Evolutionary conservation across 2,797 vertebrate genomes (phyloP), one percentile per base, ranked within the genome.

Genomic region (Fundulus diaphanus): DNA sequence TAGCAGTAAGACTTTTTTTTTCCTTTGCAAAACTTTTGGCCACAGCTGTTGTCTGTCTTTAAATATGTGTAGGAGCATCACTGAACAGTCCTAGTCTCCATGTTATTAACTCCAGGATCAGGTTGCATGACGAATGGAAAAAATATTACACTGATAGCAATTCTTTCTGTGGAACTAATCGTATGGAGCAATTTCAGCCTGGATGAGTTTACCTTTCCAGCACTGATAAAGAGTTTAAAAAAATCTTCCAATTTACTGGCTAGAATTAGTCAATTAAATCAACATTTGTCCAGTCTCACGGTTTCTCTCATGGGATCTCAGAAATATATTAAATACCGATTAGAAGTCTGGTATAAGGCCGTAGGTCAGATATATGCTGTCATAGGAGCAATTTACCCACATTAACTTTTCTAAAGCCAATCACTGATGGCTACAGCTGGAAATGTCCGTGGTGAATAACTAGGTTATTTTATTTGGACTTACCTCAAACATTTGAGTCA

Each of bases 81-180:
- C 48, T 59, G 11, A 66, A 68, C 57, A 27, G 51, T 81, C 72
- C 70, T 81, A 74, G 78, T 77, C 70, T 3, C 68, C 44, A 82
- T 77, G 57, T 89, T 86, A 86, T 85, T 90, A 91, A 83, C 85
- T 84, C 76, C 65, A 79, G 77, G 81, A 82, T 91, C 79, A 82
- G 59, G 76, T 84, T 83, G 86, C 86, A 83, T 92, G 89, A 88
- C 90, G 91, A 88, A 92, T 85, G 80, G 61, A 84, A 82, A 83
- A n/a, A 78, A 93, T 91, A 90, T 93, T 87, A 88, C 83, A 78
- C 77, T 72, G 89, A 93, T 94, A 93, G 89, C 88, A 79, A 87
- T 90, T 88, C 81, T 85, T 89, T 91, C 87, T 81, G 83, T 83
- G 80, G 67, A 82, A 59, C 79, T 93, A 91, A 93, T 92, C 88